Base-by-base conservation (phyloP, 2,797 vertebrate genomes). In the Delichon dasypus region DNA sequence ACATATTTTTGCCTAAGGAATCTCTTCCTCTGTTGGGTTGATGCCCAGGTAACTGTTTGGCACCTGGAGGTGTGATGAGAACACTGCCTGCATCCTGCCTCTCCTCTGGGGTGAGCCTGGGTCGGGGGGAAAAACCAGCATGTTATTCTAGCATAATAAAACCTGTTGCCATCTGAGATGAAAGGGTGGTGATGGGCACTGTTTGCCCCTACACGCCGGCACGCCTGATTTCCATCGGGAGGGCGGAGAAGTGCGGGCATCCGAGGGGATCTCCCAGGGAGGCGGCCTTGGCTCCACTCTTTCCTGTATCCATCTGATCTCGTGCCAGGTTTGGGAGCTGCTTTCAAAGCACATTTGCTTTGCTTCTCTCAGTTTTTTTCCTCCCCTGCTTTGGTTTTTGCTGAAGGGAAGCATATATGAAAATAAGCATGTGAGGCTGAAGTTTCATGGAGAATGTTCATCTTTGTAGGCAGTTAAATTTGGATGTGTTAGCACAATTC, bases 291-390 rank as follows among this genome's bases (percentile, higher is more conserved):
- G 83, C 90, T 88, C 47, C 0, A 0, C 44, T 65, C 70, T 93
- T 45, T 25, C 50, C 70, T 40, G 26, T 50, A 86, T 93, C 76
- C 66, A 74, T 93, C 72, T 96, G 93, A 92, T 96, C 91, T 93
- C 34, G 0, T 91, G 95, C 95, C 95, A 96, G 88, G 36, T 73
- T 89, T 3, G 2, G 53, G 82, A 95, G 80, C 70, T 5, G 23
- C 80, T 89, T 94, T 81, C 68, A 83, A 88, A 91, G 79, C 7
- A 4, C 40, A 34, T 83, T 93, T 68, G 53, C 82, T 88, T 85
- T 61, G 57, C 77, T 87, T 68, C 3, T 12, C 67, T 58, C 0
- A 53, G 8, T 58, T 83, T 93, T 93, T 71, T 62, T 54, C 20
- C 44, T 91, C 1, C 0, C 38, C 8, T 2, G 5, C 78, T 82